These are phyloP conservation scores for Rhyacophila evoluta DNA, from an alignment of 2,888 invertebrate species.

Conservation along the genomic window DNA sequence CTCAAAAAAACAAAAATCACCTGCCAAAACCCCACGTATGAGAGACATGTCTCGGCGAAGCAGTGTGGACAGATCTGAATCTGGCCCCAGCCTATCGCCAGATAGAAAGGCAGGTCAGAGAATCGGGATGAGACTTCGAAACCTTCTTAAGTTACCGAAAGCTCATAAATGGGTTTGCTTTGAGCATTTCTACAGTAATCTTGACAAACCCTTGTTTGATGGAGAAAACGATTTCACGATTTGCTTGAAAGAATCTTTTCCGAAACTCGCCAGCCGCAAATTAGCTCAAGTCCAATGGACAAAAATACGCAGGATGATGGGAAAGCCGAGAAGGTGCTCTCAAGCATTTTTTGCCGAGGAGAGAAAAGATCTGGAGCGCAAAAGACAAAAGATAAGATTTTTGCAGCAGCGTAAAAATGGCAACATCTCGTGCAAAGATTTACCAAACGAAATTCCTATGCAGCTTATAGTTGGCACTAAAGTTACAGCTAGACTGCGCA, in stretches of 20 bases:
- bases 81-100: constrained; percentile 68
- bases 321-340: constrained; percentile 95
- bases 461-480: constrained; percentile 95
- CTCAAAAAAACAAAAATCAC: constrained; percentile 68
- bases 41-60: constrained; percentile 60
- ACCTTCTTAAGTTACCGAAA: constrained; percentile 96
- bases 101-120: constrained; percentile 90
- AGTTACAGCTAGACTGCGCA: constrained; percentile 88
- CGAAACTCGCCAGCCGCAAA: constrained; percentile 86
- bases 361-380: constrained; percentile 87
- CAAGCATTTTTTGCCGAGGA: constrained; percentile 97
- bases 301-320: constrained; percentile 94
- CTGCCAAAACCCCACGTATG: constrained; percentile 68
- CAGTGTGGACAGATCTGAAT: constrained; percentile 62
- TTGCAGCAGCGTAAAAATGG: constrained; percentile 92
- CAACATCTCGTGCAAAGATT: constrained; percentile 85
- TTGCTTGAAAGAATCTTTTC: constrained; percentile 94
- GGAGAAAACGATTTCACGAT: constrained; percentile 97
- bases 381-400: constrained; percentile 90
- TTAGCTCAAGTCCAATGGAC: constrained; percentile 95
- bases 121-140: constrained; percentile 89
- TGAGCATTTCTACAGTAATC: constrained; percentile 99
- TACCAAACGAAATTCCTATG: constrained; percentile 94
- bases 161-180: constrained; percentile 99
- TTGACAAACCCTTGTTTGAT: constrained; percentile 94